These are phyloP conservation scores for Pseudopodoces humilis DNA, from an alignment of 2,113 vertebrate species.

Conservation along the genomic window DNA sequence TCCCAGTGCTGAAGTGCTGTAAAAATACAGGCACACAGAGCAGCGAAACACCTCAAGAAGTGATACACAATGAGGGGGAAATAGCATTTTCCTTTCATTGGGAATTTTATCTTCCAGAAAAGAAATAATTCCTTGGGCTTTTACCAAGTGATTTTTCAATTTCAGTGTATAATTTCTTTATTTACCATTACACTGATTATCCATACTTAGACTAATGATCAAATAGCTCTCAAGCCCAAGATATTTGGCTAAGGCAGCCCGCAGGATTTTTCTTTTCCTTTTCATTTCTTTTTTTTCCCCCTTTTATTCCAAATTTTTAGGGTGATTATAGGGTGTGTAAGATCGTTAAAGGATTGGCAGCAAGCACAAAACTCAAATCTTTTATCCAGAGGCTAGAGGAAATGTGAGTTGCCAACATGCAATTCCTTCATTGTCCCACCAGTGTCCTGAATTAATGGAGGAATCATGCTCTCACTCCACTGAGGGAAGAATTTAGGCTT, in stretches of 20 bases:
- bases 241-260: slow-evolving; percentile 45
- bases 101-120: slow-evolving; percentile 24
- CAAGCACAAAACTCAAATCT: slow-evolving; percentile 56
- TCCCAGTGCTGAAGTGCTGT: neutral
- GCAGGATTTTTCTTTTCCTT: slow-evolving; percentile 48
- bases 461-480: neutral
- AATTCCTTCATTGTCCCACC: slow-evolving; percentile 46
- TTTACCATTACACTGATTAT: slow-evolving; percentile 69
- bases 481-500: neutral
- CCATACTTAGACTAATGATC: slow-evolving; percentile 70
- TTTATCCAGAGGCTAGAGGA: slow-evolving; percentile 68
- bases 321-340: slow-evolving; percentile 68
- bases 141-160: slow-evolving; percentile 52
- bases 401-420: slow-evolving; percentile 55
- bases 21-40: neutral
- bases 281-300: slow-evolving; percentile 3
- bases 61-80: neutral
- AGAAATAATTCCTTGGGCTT: slow-evolving; percentile 40
- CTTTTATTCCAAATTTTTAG: slow-evolving; percentile 69
- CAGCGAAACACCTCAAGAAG: neutral
- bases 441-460: slow-evolving; percentile 43
- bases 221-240: slow-evolving; percentile 64
- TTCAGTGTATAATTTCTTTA: slow-evolving; percentile 68
- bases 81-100: neutral
- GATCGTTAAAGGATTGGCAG: slow-evolving; percentile 69